Conservation (phyloP, 2,797 vertebrate species). For the Ctenopoma kingsleyae region DNA sequence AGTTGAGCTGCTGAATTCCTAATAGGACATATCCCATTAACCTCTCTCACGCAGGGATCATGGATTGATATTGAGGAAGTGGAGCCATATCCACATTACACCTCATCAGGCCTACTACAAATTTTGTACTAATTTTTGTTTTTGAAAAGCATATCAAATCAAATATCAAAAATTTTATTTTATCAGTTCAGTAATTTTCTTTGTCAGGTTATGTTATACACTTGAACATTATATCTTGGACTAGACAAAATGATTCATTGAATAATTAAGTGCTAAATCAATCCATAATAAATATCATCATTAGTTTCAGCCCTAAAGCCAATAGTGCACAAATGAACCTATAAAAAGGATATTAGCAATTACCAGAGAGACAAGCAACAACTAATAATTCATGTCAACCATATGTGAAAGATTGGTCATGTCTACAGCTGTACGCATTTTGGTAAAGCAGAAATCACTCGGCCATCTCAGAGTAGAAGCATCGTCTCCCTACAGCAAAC, state of each 20-base stretch:
- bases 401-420: constrained; percentile 35
- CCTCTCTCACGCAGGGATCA: constrained; percentile 61
- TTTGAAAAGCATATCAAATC: background rate
- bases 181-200: background rate
- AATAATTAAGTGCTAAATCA: background rate
- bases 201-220: background rate
- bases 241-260: background rate
- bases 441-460: constrained; percentile 52
- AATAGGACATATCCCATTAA: constrained; percentile 76
- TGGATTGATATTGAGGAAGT: constrained; percentile 46
- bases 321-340: background rate
- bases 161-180: background rate
- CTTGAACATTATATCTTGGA: background rate
- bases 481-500: constrained; percentile 30
- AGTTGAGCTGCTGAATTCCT: constrained; percentile 69
- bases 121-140: background rate
- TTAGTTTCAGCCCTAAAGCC: constrained; percentile 1
- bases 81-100: constrained; percentile 7
- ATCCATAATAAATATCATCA: background rate
- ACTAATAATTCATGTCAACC: constrained; percentile 44
- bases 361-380: constrained; percentile 15
- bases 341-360: background rate
- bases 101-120: background rate
- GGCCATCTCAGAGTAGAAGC: constrained; percentile 37
- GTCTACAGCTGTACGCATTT: constrained; percentile 35